Base-by-base conservation (phyloP, 2,113 vertebrate genomes). In the Esox niger region DNA sequence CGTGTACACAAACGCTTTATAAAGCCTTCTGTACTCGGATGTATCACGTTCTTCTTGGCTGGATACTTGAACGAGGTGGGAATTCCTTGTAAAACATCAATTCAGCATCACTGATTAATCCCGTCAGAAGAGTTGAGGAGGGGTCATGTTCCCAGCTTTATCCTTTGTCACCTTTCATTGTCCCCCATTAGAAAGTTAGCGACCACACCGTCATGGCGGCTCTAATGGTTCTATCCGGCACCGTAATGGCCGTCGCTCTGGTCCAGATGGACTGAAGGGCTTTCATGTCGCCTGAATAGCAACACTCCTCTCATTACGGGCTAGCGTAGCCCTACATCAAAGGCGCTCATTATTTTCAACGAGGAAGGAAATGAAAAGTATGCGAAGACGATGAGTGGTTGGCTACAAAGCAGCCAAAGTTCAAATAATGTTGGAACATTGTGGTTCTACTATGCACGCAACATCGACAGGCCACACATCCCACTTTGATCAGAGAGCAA, bases 291-390 rank as follows among this genome's bases (percentile, higher is more conserved):
- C 82, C 84, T 81, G 79, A 82, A 79, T 82, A 76, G 84, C 85
- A 69, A n/a, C 77, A 77, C 80, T 82, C 76, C 83, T 82, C 86
- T 90, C 80, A 83, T 88, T 82, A 86, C 62, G 21, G 73, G 66
- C 74, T 62, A 43, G 60, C 81, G 84, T 80, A 73, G 76, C 65
- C 74, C 74, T 66, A 80, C 87, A 87, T 87, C 83, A 86, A 86
- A 88, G 74, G 64, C 71, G 73, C 78, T 88, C 87, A 86, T 90
- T 89, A 90, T 86, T 84, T 84, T 82, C 70, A 80, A 86, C 64
- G 71, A 86, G 75, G 60, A 60, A 77, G 70, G 70, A 82, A 73
- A 23, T n/a, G n/a, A 10, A 5, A 21, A 20, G 47, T 21, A 57
- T 54, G 62, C 75, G 73, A 52, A 63, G 57, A 61, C 80, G 73